These are phyloP conservation scores for Sternarchorhynchus goeldii DNA, from an alignment of 2,797 vertebrate genomes.

Conservation along the genomic window DNA sequence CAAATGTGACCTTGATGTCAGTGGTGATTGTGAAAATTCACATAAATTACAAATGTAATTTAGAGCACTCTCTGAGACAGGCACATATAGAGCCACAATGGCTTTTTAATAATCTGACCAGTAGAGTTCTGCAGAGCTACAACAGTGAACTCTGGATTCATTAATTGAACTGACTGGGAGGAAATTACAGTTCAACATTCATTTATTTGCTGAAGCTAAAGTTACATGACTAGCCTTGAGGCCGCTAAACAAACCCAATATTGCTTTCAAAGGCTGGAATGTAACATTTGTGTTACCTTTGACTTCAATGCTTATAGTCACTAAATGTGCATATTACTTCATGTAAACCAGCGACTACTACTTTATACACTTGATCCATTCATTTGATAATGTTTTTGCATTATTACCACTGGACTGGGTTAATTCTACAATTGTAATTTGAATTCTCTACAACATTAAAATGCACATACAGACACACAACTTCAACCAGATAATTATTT, in stretches of 20 bases:
- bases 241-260: constrained; percentile 16
- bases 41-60: constrained; percentile 65
- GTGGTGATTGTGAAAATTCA: constrained; percentile 63
- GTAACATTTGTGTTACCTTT: constrained; percentile 26
- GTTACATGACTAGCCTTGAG: constrained; percentile 33
- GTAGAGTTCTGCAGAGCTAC: constrained; percentile 64
- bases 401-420: constrained; percentile 10
- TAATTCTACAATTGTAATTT: constrained; percentile 5
- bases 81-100: constrained; percentile 60
- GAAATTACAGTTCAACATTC: constrained; percentile 63
- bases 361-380: background rate
- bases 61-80: constrained; percentile 60
- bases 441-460: constrained; percentile 24
- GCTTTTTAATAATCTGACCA: constrained; percentile 72
- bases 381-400: constrained; percentile 1
- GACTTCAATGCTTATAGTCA: constrained; percentile 21
- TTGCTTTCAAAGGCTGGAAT: constrained; percentile 13
- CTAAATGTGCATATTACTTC: background rate
- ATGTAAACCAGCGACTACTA: constrained; percentile 18
- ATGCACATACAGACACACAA: background rate
- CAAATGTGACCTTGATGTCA: constrained; percentile 55
- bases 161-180: constrained; percentile 65
- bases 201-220: constrained; percentile 66
- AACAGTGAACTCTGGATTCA: constrained; percentile 67
- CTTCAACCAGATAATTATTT: constrained; percentile 17